Conservation (phyloP, 1,140 invertebrate genomes). For the Papilio dardanus region DNA sequence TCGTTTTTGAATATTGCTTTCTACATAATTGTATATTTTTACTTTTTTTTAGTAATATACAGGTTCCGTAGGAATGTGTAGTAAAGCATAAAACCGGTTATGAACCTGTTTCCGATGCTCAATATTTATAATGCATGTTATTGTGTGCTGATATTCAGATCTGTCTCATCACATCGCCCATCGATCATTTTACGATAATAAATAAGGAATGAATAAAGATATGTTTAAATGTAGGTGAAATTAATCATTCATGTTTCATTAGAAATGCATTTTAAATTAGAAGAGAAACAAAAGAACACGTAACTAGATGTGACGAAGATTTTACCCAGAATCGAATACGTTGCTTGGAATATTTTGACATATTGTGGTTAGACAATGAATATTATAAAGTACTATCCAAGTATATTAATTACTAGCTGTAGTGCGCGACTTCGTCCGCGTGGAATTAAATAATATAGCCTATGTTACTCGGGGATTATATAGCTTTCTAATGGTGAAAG, state of each 20-base stretch:
- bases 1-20: background rate
- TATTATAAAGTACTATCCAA: background rate
- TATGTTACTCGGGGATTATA: too few species aligned
- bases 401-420: background rate
- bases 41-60: conserved; percentile 21
- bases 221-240: background rate
- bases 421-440: too few species aligned
- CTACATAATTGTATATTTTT: background rate
- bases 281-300: too few species aligned
- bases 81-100: conserved; percentile 28
- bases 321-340: too few species aligned
- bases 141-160: background rate
- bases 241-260: too few species aligned
- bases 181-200: background rate
- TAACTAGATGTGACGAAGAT: too few species aligned
- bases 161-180: background rate
- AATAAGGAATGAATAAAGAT: background rate
- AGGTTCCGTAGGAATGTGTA: conserved; percentile 28
- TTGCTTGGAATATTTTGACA: background rate
- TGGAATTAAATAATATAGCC: too few species aligned
- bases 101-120: conserved; percentile 26
- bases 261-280: too few species aligned
- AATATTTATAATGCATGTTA: conserved; percentile 17
- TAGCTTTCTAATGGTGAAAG: too few species aligned
- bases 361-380: background rate